A percentile compares a stretch with the other conserved stretches of the same genome.
phyloP scores from a whole-genome alignment of 2,797 vertebrate species.

The Artibeus lituratus region DNA sequence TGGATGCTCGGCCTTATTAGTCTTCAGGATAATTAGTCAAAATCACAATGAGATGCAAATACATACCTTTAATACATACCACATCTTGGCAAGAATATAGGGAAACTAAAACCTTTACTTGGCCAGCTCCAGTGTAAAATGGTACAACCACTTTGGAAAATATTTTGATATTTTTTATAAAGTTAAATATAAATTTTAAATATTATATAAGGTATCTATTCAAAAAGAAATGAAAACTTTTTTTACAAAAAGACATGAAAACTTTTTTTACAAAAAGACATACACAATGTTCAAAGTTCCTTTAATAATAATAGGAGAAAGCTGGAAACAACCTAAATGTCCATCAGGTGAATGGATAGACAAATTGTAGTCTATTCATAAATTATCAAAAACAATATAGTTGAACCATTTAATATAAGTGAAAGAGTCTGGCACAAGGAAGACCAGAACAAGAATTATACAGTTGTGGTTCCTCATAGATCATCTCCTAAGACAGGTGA shows the following conservation, averaged over 20 bases:
- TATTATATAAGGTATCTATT: not conserved
- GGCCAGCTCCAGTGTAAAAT: not conserved
- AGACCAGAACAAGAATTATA: not conserved
- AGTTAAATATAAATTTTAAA: not conserved
- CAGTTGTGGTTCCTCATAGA: not conserved
- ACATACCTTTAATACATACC: not conserved
- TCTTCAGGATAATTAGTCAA: not conserved
- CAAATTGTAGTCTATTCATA: not conserved
- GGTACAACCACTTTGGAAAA: not conserved
- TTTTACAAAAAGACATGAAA: not conserved
- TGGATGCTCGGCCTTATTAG: not conserved
- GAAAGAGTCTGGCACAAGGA: not conserved
- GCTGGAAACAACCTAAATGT: not conserved
- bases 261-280: not conserved
- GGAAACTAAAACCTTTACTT: not conserved
- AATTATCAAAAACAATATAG: not conserved
- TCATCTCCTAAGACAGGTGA: not conserved
- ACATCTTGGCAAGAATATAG: not conserved
- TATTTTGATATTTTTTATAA: not conserved
- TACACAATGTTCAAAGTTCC: not conserved
- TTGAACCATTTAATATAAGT: not conserved
- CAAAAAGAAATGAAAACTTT: not conserved
- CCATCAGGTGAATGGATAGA: not conserved
- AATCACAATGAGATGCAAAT: not conserved
- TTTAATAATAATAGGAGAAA: not conserved